Evolutionary conservation across 2,113 vertebrate species (phyloP).

Genomic region (Oreochromis niloticus): DNA sequence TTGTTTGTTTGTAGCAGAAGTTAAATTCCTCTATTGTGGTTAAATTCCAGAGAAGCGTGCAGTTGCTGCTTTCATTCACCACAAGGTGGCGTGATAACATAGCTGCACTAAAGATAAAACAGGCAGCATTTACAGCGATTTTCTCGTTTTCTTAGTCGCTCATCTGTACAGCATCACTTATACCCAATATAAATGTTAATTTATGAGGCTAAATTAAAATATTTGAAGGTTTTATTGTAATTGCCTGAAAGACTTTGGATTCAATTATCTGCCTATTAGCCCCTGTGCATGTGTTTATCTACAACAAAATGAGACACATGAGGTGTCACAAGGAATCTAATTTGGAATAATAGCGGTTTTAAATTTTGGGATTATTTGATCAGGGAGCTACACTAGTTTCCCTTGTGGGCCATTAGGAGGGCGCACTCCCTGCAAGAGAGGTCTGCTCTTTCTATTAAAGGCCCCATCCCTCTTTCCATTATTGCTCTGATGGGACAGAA

Average conservation of each 20-base stretch:
- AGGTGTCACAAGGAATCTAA: slow-evolving; percentile 29
- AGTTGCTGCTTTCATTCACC: not conserved
- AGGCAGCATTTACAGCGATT: not conserved
- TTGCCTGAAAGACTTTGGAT: slow-evolving; percentile 1
- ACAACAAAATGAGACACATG: slow-evolving; percentile 4
- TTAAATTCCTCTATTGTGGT: not conserved
- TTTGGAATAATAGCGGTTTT: slow-evolving; percentile 32
- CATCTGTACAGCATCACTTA: not conserved
- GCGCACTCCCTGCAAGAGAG: not conserved
- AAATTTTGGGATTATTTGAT: slow-evolving; percentile 56
- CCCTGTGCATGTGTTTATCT: not conserved
- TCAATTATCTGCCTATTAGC: slow-evolving; percentile 9
- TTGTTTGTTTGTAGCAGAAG: not conserved
- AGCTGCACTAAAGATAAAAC: not conserved
- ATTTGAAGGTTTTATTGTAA: slow-evolving; percentile 4
- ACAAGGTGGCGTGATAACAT: slow-evolving; percentile 40
- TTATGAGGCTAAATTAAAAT: not conserved
- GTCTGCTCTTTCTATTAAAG: slow-evolving; percentile 47
- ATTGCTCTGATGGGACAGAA: slow-evolving; percentile 39
- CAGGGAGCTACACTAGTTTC: slow-evolving; percentile 32
- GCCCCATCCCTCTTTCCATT: slow-evolving; percentile 21
- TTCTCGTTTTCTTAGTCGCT: not conserved
- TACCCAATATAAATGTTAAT: not conserved
- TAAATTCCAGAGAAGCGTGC: not conserved
- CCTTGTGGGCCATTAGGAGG: slow-evolving; percentile 44